Base-by-base conservation (phyloP, 2,113 vertebrate genomes). In the Sigmodon hispidus region DNA sequence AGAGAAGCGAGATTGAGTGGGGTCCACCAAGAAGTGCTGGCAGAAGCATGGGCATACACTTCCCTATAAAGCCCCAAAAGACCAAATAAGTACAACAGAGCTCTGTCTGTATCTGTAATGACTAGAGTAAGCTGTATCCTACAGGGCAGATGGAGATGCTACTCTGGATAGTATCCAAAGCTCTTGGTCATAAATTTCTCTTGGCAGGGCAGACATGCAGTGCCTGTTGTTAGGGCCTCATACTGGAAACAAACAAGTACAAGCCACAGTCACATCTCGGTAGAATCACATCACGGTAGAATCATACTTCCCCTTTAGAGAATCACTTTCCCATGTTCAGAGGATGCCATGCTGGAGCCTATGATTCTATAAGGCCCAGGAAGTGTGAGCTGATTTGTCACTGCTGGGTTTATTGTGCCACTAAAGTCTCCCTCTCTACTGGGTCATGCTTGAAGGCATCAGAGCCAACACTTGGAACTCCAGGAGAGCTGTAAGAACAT, bases 121-220 rank as follows among this genome's bases (percentile, higher is more conserved):
- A 57, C 79, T 70, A 36, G 76, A 84, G 79, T 83, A 57, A 84
- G 83, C 75, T 52, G 50, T 10, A 40, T 67, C 50, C 50, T 50
- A 7, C 77, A 90, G 40, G 55, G 59, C 57, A 31, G 36, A 50
- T 40, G 72, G 81, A 93, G 89, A 69, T n/a, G 29, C 84, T 70
- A 16, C 59, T 43, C 72, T 89, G 89, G 67, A 67, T 24, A 61
- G 50, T 34, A 15, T 84, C 92, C 95, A 94, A 85, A 26, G 77
- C 12, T 63, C 31, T 26, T 1, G 9, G 79, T 70, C 63, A 22
- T 94, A 87, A 95, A 97, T 87, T 24, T 69, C 57, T 69, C 63
- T 73, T 24, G 36, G 84, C 79, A 90, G 87, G 36, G 24, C n/a
- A 40, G 65, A 77, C 84, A 40, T 7, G 65, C 59, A 65, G 70